Base-by-base conservation (phyloP, 2,888 invertebrate genomes). In the Leistus spinibarbis region DNA sequence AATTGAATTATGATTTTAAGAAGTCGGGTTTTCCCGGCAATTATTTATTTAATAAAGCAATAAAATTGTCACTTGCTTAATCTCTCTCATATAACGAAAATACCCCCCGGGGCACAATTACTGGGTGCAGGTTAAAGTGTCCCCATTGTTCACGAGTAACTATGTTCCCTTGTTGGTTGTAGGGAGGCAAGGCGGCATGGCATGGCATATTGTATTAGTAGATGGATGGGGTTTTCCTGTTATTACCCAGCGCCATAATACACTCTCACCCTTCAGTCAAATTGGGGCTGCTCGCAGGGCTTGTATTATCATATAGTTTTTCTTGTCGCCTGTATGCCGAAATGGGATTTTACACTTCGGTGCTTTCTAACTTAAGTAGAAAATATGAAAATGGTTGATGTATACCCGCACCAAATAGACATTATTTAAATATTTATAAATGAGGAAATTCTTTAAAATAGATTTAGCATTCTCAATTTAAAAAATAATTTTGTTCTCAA, bases 191-290 rank as follows among this genome's bases (percentile, higher is more conserved):
- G 17, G 9, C 53, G 9, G 9, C 53, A 53, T 13, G 13, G 53
- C 54, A 1, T 54, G 54, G 60, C 60, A 60, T 60, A 60, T 60
- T 60, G 60, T 60, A 60, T 60, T 60, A 40, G 40, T 40, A 19
- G 22, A 60, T 22, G 60, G 60, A 60, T 60, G 17, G 60, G 60
- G 60, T 60, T 60, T 60, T 60, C 60, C 60, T 10, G 60, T 60
- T 60, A 60, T 60, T 60, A 60, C 22, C 60, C 60, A 10, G 60
- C 22, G 60, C n/a, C n/a, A n/a, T n/a, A n/a, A n/a, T n/a, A n/a
- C 60, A 60, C 60, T 10, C 20, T 60, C 20, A 60, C 60, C 40
- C 40, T 7, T 40, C 40, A 40, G 60, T 60, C 60, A 19, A 60
- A 40, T 40, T 40, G 40, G 40, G 40, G 40, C 16, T 60, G 22